Evolutionary conservation across 1,140 invertebrate genomes (phyloP).

Genomic region (Heliconius congener): DNA sequence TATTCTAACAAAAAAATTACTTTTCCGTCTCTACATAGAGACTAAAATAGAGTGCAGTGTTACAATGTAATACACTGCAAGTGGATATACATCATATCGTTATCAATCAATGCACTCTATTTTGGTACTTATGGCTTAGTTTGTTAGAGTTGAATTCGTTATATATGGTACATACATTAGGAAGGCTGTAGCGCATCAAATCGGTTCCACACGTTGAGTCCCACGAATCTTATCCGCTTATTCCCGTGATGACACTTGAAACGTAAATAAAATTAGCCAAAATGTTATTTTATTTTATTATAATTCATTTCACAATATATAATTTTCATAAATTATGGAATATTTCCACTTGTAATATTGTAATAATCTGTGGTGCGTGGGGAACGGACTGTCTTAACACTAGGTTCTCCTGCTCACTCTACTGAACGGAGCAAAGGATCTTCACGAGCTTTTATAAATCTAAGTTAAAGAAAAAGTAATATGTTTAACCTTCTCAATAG

Average conservation of each 20-base stretch:
- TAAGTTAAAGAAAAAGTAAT: background rate
- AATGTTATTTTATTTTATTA: slow-evolving; percentile 23
- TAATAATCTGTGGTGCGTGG: no score
- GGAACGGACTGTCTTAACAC: no score
- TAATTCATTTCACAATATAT: background rate
- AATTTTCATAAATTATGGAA: background rate
- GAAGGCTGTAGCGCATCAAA: slow-evolving; percentile 35
- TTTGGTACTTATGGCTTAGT: background rate
- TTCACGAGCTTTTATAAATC: no score
- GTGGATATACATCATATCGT: background rate
- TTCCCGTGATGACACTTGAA: slow-evolving; percentile 25
- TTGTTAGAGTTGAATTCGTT: background rate
- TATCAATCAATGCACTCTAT: background rate
- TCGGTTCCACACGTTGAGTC: slow-evolving; percentile 32
- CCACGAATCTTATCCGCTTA: slow-evolving; percentile 40
- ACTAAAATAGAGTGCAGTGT: slow-evolving; percentile 12
- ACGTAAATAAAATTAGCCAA: slow-evolving; percentile 34
- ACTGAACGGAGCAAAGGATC: no score
- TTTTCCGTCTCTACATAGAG: slow-evolving; percentile 7
- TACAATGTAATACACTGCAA: background rate
- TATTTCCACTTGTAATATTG: no score
- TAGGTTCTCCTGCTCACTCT: no score
- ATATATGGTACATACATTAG: background rate
- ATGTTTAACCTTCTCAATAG: background rate
- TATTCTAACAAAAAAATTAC: slow-evolving; percentile 13